Evolutionary conservation across 2,797 vertebrate species (phyloP).

Genomic region (Columba guinea): DNA sequence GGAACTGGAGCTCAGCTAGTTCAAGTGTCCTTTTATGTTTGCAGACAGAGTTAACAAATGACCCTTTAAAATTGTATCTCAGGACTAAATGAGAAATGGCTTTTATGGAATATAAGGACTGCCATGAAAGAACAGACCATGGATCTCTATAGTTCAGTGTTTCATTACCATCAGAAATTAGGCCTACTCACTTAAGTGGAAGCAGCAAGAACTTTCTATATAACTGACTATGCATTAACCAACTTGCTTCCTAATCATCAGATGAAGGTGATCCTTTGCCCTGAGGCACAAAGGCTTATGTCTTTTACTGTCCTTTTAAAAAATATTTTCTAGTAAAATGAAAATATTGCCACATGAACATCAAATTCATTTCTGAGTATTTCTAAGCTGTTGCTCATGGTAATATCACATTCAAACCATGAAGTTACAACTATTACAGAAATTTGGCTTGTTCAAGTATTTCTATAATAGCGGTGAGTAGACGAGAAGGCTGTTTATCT

Average conservation of each 20-base stretch:
- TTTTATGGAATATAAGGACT: neutral
- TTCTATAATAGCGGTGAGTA: neutral
- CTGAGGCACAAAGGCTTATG: neutral
- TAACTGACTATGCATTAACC: neutral
- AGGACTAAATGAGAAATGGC: neutral
- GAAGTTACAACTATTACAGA: neutral
- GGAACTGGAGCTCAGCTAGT: neutral
- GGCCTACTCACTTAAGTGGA: neutral
- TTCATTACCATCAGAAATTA: neutral
- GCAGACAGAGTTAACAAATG: neutral
- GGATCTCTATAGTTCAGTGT: neutral
- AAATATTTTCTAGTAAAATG: fast-evolving
- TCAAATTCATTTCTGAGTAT: neutral
- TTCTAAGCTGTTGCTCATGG: neutral
- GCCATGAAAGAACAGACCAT: neutral
- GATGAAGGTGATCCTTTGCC: neutral
- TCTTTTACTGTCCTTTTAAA: neutral
- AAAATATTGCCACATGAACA: neutral
- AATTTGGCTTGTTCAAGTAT: neutral
- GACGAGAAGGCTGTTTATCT: neutral
- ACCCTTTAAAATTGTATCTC: neutral
- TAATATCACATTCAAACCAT: neutral
- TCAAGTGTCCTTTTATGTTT: conserved; percentile 6
- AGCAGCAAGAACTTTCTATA: neutral
- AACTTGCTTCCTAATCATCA: neutral